A percentile compares a stretch with the other conserved stretches of the same genome.
Conservation (phyloP, 2,797 vertebrate genomes). For the Epinephelus coioides region DNA sequence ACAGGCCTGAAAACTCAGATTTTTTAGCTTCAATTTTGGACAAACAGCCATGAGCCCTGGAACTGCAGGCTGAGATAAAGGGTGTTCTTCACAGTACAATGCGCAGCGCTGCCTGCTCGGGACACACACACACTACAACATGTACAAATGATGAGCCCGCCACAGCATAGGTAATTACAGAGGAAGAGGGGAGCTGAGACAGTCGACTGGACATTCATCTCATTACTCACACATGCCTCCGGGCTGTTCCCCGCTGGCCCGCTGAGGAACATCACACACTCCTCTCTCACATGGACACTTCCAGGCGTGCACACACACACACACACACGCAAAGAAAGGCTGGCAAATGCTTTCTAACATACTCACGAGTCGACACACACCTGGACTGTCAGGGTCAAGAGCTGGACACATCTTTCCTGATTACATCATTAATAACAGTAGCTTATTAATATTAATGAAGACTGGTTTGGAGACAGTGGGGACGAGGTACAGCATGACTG, state of each 20-base stretch:
- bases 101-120: not conserved
- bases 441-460: constrained; percentile 13
- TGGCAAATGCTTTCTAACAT: not conserved
- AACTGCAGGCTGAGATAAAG: constrained; percentile 5
- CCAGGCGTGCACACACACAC: not conserved
- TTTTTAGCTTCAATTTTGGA: not conserved
- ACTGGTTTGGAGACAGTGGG: not conserved
- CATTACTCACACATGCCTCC: constrained; percentile 57
- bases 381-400: not conserved
- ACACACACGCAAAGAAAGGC: constrained; percentile 17
- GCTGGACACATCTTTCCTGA: not conserved
- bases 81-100: constrained; percentile 18
- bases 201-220: constrained; percentile 58
- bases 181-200: constrained; percentile 52
- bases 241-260: constrained; percentile 27
- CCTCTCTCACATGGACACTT: not conserved
- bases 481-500: not conserved
- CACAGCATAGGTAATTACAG: constrained; percentile 57
- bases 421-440: constrained; percentile 5
- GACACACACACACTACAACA: constrained; percentile 5
- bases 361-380: constrained; percentile 9
- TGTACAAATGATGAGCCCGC: not conserved
- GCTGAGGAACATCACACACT: constrained; percentile 33
- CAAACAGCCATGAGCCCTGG: not conserved
- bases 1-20: not conserved